phyloP scores from a whole-genome alignment of 30 jellyfish, hydroid and myxozoan genomes.

The Pelagia noctiluca region DNA sequence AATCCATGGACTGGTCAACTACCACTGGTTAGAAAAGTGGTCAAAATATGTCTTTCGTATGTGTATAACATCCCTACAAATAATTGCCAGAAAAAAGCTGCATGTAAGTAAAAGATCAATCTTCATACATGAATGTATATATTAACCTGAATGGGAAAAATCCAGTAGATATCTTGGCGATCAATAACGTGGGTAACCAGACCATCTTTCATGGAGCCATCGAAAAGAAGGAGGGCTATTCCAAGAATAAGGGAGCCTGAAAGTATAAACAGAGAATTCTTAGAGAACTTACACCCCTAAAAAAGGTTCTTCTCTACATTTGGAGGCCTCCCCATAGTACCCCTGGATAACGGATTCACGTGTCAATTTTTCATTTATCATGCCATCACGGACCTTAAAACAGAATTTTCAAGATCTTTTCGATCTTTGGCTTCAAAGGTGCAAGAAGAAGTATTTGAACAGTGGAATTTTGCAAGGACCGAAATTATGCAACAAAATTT shows the following conservation, averaged over 20 bases:
- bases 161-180: conserved; percentile 51
- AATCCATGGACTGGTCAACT: too few species aligned
- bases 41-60: too few species aligned
- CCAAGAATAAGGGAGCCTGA: conserved; percentile 62
- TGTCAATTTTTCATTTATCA: not conserved
- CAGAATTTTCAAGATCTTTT: not conserved
- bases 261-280: not conserved
- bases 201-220: conserved; percentile 16
- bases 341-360: not conserved
- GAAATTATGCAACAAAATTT: too few species aligned
- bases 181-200: conserved; percentile 27
- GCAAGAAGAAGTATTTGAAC: too few species aligned
- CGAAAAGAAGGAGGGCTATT: conserved; percentile 26
- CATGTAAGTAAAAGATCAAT: not conserved
- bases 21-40: too few species aligned
- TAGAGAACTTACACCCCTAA: too few species aligned
- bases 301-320: too few species aligned
- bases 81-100: too few species aligned
- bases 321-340: too few species aligned
- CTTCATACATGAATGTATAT: not conserved
- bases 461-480: too few species aligned
- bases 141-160: conserved; percentile 54
- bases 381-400: not conserved
- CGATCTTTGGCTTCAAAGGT: not conserved
- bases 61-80: too few species aligned